A percentile compares a stretch with the other conserved stretches of the same genome.
phyloP scores from a whole-genome alignment of 2,888 invertebrate species.

The Sminthurides aquaticus region DNA sequence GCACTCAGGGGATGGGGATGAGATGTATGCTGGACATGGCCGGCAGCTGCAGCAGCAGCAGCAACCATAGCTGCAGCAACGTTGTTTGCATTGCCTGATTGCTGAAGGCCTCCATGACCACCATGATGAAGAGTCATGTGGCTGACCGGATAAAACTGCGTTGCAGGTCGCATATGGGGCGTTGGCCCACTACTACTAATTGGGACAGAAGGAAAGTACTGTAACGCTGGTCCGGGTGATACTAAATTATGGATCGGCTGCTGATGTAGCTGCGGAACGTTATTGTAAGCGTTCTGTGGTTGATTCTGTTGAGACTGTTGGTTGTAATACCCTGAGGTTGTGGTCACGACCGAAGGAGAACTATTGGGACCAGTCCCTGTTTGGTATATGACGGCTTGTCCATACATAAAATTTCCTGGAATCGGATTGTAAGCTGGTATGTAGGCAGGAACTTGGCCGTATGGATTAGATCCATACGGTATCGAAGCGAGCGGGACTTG shows the following conservation, averaged over 20 bases:
- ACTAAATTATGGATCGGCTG: conserved; percentile 34
- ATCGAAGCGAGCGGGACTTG: conserved; percentile 36
- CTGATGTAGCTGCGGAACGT: conserved; percentile 10
- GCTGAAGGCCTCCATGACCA: conserved; percentile 21
- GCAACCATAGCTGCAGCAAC: conserved; percentile 32
- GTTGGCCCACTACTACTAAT: conserved; percentile 33
- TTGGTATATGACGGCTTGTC: conserved; percentile 41
- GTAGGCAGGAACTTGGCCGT: conserved; percentile 40
- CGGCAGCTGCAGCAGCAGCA: conserved; percentile 11
- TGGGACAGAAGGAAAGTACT: conserved; percentile 41
- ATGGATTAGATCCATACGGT: conserved; percentile 32
- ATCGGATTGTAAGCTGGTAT: conserved; percentile 41
- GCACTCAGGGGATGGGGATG: conserved; percentile 30
- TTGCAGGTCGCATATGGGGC: conserved; percentile 30
- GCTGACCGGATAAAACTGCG: conserved; percentile 39
- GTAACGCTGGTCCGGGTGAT: conserved; percentile 41
- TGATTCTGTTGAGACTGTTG: conserved; percentile 22
- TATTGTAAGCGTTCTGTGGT: conserved; percentile 25
- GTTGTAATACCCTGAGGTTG: conserved; percentile 34
- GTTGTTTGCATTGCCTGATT: conserved; percentile 26
- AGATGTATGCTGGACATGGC: conserved; percentile 5
- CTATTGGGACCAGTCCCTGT: conserved; percentile 20
- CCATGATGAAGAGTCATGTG: conserved; percentile 32
- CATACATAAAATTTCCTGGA: conserved; percentile 40
- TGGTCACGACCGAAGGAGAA: conserved; percentile 29